Percentiles rank a stretch among this genome's conserved stretches.
Evolutionary conservation across 2,888 invertebrate species (phyloP).

Genomic region (Sesia apiformis): DNA sequence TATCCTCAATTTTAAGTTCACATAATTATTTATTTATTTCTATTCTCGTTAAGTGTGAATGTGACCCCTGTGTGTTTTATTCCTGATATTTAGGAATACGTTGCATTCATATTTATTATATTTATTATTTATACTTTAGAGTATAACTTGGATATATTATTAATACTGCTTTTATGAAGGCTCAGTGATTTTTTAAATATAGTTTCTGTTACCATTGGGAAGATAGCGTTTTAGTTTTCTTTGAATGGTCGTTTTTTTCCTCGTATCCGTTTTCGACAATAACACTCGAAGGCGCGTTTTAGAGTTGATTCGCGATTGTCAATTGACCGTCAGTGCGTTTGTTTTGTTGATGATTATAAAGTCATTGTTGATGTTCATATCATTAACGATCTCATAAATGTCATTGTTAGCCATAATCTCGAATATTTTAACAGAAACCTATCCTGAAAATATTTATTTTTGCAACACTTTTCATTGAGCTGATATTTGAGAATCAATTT

Average conservation of each 20-base stretch:
- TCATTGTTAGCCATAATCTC: too few species aligned
- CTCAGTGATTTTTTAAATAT: slow-evolving; percentile 53
- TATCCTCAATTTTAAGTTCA: slow-evolving; percentile 66
- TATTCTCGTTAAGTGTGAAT: slow-evolving; percentile 63
- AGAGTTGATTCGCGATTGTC: too few species aligned
- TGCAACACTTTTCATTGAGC: not conserved
- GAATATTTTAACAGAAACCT: too few species aligned
- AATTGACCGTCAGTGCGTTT: too few species aligned
- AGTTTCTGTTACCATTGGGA: slow-evolving; percentile 31
- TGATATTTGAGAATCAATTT: not conserved
- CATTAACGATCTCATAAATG: too few species aligned
- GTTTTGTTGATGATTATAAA: too few species aligned
- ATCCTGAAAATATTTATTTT: too few species aligned
- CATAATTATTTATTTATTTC: slow-evolving; percentile 38
- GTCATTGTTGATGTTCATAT: too few species aligned
- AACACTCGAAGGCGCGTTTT: too few species aligned
- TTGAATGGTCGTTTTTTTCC: slow-evolving; percentile 25
- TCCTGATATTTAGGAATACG: slow-evolving; percentile 75
- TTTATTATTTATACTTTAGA: slow-evolving; percentile 68
- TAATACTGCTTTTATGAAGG: slow-evolving; percentile 55
- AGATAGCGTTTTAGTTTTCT: slow-evolving; percentile 61
- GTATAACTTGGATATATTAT: slow-evolving; percentile 54
- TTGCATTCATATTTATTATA: slow-evolving; percentile 72
- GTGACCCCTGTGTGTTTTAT: slow-evolving; percentile 70
- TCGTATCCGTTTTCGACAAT: not conserved